Evolutionary conservation across 2,888 invertebrate genomes (phyloP).

Genomic region (Caradrina kadenii): DNA sequence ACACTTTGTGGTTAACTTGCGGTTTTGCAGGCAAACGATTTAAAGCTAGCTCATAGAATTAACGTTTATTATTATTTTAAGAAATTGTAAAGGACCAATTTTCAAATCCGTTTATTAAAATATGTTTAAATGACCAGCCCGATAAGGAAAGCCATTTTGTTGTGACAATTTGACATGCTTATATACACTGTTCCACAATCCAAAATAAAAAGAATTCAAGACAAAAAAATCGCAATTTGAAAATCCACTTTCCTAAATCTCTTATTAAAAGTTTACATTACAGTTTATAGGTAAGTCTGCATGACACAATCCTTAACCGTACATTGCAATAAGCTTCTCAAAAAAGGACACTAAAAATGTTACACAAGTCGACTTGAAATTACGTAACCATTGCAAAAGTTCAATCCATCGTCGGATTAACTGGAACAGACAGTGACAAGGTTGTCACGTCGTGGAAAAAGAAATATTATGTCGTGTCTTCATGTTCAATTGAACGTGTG

Average conservation of each 20-base stretch:
- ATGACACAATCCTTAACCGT: background rate
- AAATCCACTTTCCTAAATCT: too few relatives aligned
- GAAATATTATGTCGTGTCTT: conserved; percentile 1
- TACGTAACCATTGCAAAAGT: conserved; percentile 49
- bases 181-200: too few relatives aligned
- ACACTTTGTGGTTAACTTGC: background rate
- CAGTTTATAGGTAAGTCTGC: too few relatives aligned
- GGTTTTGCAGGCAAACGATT: conserved; percentile 4
- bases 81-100: too few relatives aligned
- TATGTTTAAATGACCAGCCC: too few relatives aligned
- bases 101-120: too few relatives aligned
- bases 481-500: background rate
- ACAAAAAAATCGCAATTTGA: too few relatives aligned
- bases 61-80: too few relatives aligned
- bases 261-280: too few relatives aligned
- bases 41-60: background rate
- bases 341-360: conserved; percentile 47
- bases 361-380: conserved; percentile 8
- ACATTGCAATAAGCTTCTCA: conserved; percentile 28
- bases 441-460: conserved; percentile 38
- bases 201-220: too few relatives aligned
- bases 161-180: too few relatives aligned
- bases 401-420: conserved; percentile 45
- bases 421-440: conserved; percentile 25
- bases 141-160: too few relatives aligned